Conservation (phyloP, 2,888 invertebrate genomes). For the Octonoba sinensis region DNA sequence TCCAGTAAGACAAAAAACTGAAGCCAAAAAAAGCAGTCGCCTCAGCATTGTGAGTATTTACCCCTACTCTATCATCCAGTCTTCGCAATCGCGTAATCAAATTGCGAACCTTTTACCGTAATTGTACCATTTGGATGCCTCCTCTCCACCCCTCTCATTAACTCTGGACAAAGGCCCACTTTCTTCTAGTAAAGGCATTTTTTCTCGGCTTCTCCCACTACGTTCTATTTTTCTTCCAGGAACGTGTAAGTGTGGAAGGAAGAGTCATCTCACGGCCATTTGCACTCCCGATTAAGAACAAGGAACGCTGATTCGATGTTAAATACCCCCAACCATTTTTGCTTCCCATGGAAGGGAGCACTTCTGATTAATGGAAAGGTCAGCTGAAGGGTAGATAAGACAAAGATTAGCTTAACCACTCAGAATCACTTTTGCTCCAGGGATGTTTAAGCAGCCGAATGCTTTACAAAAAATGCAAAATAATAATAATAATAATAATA, state of each 20-base stretch:
- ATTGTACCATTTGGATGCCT: slow-evolving; percentile 56
- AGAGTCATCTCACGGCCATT: slow-evolving; percentile 52
- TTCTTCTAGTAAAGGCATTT: slow-evolving; percentile 22
- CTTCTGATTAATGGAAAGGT: no score
- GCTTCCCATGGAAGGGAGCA: not conserved
- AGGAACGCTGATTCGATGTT: slow-evolving; percentile 55
- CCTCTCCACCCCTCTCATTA: slow-evolving; percentile 38
- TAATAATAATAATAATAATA: no score
- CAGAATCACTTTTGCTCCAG: no score
- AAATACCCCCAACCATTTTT: slow-evolving; percentile 23
- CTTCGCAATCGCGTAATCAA: slow-evolving; percentile 57
- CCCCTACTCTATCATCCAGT: slow-evolving; percentile 59
- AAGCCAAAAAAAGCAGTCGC: not conserved
- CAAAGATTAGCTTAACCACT: no score
- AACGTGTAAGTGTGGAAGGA: slow-evolving; percentile 40
- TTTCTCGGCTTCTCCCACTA: not conserved
- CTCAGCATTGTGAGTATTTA: slow-evolving; percentile 54
- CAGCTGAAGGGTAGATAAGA: no score
- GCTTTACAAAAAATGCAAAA: no score
- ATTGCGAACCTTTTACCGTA: slow-evolving; percentile 59
- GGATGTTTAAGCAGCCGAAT: no score
- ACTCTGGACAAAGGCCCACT: slow-evolving; percentile 36
- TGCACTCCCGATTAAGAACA: slow-evolving; percentile 54
- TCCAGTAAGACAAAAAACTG: no score
- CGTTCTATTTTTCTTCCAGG: slow-evolving; percentile 8